Evolutionary conservation across 1,140 invertebrate genomes (phyloP).

Genomic region (Danaus melanippus): DNA sequence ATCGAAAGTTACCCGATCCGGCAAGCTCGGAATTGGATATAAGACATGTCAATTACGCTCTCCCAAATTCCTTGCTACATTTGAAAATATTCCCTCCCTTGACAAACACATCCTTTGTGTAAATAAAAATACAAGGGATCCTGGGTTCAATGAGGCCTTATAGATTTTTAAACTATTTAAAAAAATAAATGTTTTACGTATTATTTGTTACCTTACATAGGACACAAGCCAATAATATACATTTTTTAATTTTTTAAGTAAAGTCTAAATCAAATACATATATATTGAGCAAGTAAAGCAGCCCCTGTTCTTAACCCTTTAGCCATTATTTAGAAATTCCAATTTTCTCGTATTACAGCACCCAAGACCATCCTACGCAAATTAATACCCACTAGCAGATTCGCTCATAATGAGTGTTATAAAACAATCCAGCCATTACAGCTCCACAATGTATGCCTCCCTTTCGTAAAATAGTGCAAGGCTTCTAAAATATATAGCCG

Average conservation of each 20-base stretch:
- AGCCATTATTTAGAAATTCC: constrained; percentile 33
- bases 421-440: constrained; percentile 52
- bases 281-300: no score
- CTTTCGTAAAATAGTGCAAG: constrained; percentile 36
- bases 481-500: constrained; percentile 45
- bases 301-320: constrained; percentile 2
- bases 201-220: no score
- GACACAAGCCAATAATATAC: no score
- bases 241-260: no score
- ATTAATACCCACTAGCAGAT: constrained; percentile 51
- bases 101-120: no score
- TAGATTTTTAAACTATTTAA: no score
- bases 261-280: no score
- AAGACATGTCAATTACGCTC: background rate
- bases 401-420: constrained; percentile 54
- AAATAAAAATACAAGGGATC: no score
- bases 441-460: constrained; percentile 47
- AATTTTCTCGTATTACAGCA: constrained; percentile 33
- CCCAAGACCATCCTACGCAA: constrained; percentile 29
- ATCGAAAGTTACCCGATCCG: constrained; percentile 4
- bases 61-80: no score
- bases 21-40: background rate
- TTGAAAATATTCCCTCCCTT: no score
- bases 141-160: no score
- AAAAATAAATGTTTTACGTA: no score